Percentiles rank a stretch among this genome's conserved stretches.
These are phyloP conservation scores for Phocoena sinus DNA, from an alignment of 2,113 vertebrate species.

Conservation along the genomic window DNA sequence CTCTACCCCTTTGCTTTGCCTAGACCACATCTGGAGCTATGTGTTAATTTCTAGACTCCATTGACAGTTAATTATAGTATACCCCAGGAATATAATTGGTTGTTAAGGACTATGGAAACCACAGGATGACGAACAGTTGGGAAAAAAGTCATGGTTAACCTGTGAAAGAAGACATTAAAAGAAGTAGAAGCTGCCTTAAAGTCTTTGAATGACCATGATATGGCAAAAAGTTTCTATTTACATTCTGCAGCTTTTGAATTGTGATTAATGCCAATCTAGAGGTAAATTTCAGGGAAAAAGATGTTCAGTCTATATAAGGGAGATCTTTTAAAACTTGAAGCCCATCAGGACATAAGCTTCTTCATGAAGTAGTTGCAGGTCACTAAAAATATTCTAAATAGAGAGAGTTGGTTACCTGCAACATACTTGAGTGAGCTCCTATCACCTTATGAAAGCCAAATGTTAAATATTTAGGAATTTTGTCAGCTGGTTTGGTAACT, in stretches of 20 bases:
- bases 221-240: neutral
- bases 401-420: neutral
- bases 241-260: neutral
- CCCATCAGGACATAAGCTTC: neutral
- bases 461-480: neutral
- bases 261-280: neutral
- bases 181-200: neutral
- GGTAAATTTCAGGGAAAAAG: neutral
- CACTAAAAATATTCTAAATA: neutral
- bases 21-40: conserved; percentile 28
- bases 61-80: conserved; percentile 30
- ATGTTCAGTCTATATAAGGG: neutral
- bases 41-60: neutral
- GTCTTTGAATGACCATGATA: neutral
- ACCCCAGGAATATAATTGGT: neutral
- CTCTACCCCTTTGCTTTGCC: neutral
- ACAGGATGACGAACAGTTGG: neutral
- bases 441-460: neutral
- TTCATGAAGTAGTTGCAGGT: neutral
- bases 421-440: neutral
- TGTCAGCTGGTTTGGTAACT: neutral
- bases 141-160: neutral
- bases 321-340: neutral
- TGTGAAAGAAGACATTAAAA: neutral
- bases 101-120: neutral